Percentiles rank a stretch among this genome's conserved stretches.
Conservation (phyloP, 2,797 vertebrate genomes). For the Bradypodion pumilum region DNA sequence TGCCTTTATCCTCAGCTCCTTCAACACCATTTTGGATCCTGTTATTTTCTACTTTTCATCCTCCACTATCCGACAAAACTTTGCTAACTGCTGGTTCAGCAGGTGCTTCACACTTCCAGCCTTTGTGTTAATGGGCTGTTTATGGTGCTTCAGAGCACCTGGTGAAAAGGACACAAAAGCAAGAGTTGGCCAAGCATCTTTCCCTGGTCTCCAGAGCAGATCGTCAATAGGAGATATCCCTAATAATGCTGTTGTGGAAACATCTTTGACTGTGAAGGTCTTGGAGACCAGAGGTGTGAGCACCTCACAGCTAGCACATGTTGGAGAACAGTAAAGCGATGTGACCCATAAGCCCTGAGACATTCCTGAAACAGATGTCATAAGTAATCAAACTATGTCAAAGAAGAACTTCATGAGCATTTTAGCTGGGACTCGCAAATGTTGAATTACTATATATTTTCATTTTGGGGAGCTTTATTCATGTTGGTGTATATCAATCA, state of each 20-base stretch:
- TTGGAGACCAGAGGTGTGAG: background rate
- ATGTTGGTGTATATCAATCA: background rate
- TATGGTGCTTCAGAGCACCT: background rate
- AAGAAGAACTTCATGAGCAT: background rate
- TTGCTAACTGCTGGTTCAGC: conserved; percentile 48
- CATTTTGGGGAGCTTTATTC: background rate
- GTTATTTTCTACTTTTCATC: conserved; percentile 90
- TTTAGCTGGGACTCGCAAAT: background rate
- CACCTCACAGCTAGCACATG: background rate
- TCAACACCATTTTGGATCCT: conserved; percentile 90
- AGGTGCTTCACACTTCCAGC: background rate
- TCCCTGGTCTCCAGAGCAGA: background rate
- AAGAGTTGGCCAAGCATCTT: background rate
- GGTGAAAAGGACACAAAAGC: background rate
- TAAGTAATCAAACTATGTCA: background rate
- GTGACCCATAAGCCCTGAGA: background rate
- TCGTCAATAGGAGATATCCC: accelerated
- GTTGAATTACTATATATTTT: background rate
- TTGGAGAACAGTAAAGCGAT: background rate
- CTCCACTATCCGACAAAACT: conserved; percentile 74
- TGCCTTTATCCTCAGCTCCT: conserved; percentile 83
- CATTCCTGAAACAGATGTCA: background rate
- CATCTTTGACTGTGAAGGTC: background rate
- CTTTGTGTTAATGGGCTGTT: background rate
- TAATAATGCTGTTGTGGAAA: background rate